These are phyloP conservation scores for Neotoxoptera formosana DNA, from an alignment of 1,140 invertebrate genomes.

Conservation along the genomic window DNA sequence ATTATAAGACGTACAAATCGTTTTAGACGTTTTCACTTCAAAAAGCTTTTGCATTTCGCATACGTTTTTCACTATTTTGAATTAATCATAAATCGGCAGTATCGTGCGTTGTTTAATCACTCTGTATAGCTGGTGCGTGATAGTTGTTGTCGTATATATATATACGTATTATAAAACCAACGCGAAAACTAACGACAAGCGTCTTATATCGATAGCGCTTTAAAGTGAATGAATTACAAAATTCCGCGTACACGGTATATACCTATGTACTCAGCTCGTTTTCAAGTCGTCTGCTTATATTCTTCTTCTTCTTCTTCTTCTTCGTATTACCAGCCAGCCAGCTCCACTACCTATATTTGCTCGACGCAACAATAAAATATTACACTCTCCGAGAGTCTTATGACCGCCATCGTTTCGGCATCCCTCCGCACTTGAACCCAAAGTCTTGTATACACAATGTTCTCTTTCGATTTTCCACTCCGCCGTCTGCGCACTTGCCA, in stretches of 20 bases:
- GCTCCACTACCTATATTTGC: background rate
- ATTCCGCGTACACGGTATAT: background rate
- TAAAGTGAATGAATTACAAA: background rate
- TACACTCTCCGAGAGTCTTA: background rate
- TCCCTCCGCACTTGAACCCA: background rate
- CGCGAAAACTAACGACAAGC: background rate
- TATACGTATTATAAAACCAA: background rate
- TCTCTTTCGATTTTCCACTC: background rate
- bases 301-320: too few species aligned
- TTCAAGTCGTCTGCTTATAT: background rate
- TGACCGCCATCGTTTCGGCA: background rate
- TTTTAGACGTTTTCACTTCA: too few species aligned
- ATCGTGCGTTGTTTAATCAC: too few species aligned
- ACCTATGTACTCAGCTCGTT: too few species aligned
- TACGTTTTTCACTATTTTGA: too few species aligned
- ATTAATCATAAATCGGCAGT: too few species aligned
- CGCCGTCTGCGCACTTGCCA: background rate
- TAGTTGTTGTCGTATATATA: too few species aligned
- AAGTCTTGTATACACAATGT: background rate
- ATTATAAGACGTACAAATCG: too few species aligned
- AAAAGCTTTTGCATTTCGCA: too few species aligned
- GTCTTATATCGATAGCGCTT: background rate
- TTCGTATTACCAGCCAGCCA: background rate
- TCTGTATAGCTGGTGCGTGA: too few species aligned
- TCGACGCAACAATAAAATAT: background rate